These are phyloP conservation scores for Poeciliopsis turrubarensis DNA, from an alignment of 2,113 vertebrate species.

Conservation along the genomic window DNA sequence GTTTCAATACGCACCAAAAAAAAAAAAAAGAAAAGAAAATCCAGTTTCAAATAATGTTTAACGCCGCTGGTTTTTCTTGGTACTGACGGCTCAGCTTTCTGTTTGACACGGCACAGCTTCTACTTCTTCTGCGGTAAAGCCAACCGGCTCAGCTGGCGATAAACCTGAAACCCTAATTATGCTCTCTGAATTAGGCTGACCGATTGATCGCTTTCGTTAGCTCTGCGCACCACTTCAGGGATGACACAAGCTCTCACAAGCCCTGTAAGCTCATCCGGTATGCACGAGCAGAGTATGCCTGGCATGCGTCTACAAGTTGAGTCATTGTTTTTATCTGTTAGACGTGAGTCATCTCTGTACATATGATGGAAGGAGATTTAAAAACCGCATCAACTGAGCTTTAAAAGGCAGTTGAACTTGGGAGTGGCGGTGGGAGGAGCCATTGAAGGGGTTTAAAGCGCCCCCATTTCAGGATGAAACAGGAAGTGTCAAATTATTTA, in stretches of 20 bases:
- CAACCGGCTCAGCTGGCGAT: background rate
- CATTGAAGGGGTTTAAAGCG: background rate
- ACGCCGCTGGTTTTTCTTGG: background rate
- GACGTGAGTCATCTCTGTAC: conserved; percentile 39
- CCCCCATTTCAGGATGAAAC: background rate
- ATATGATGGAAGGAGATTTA: conserved; percentile 31
- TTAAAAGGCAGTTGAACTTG: conserved; percentile 34
- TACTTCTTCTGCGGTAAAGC: background rate
- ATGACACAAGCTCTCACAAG: conserved; percentile 65
- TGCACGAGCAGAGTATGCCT: conserved; percentile 37
- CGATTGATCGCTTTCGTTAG: conserved; percentile 1
- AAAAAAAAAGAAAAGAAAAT: background rate
- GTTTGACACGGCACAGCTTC: background rate
- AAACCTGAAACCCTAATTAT: background rate
- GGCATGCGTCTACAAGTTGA: conserved; percentile 64
- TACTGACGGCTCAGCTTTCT: background rate
- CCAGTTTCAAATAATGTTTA: background rate
- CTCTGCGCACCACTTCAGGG: conserved; percentile 16
- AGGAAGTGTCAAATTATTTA: no score
- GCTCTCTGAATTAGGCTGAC: background rate
- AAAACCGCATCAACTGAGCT: conserved; percentile 31
- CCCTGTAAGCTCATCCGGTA: conserved; percentile 32
- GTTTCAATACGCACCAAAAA: background rate
- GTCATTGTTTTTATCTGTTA: conserved; percentile 62
- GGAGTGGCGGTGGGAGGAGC: conserved; percentile 2